These are phyloP conservation scores for Thera obeliscata DNA, from an alignment of 2,888 invertebrate genomes.

Conservation along the genomic window DNA sequence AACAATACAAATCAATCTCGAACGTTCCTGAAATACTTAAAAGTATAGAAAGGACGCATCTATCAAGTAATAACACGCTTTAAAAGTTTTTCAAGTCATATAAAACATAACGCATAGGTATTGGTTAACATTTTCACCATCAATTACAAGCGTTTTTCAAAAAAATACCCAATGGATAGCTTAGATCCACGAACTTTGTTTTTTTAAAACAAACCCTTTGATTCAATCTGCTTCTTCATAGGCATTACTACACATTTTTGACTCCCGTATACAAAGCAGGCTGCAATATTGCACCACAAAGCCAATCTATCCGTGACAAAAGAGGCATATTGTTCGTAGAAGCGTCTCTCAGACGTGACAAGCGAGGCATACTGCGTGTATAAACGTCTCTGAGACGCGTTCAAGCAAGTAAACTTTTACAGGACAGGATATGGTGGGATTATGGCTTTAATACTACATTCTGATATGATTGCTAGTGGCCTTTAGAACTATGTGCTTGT, in stretches of 20 bases:
- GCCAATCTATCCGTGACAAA: conserved; percentile 35
- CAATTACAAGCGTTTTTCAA: no score
- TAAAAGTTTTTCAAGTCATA: no score
- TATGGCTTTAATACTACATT: not conserved
- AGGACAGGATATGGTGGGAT: conserved; percentile 1
- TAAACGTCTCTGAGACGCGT: conserved; percentile 5
- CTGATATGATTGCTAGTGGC: not conserved
- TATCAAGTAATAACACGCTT: no score
- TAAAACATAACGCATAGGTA: no score
- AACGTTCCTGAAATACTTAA: no score
- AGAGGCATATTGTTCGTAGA: conserved; percentile 31
- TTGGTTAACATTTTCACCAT: no score
- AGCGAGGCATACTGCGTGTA: conserved; percentile 28
- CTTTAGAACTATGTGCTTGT: no score
- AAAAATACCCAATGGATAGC: no score
- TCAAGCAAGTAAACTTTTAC: not conserved
- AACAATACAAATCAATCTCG: no score
- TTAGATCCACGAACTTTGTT: no score
- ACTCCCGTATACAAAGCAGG: conserved; percentile 15
- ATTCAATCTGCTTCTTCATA: not conserved
- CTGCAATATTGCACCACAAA: conserved; percentile 31
- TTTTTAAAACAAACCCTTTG: not conserved
- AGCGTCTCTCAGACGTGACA: conserved; percentile 4
- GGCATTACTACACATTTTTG: conserved; percentile 20
- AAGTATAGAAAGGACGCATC: no score